Percentiles rank a stretch among this genome's conserved stretches.
Conservation (phyloP, 2,888 invertebrate species). For the Tachystola acroxantha region DNA sequence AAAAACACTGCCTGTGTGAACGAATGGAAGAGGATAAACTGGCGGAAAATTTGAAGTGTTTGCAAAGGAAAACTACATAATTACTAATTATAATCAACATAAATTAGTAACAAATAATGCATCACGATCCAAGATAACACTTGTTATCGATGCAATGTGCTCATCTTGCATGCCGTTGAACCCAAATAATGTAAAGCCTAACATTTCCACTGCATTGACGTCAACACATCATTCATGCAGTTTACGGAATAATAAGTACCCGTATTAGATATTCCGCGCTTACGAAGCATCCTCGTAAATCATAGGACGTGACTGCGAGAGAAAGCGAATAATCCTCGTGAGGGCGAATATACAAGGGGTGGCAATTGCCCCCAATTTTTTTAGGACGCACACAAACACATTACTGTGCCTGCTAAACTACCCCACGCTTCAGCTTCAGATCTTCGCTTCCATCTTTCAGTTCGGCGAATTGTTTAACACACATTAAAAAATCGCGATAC, state of each 20-base stretch:
- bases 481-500: too few relatives aligned
- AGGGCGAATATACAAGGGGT: too few relatives aligned
- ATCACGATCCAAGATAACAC: constrained; percentile 13
- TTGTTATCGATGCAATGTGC: constrained; percentile 17
- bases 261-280: constrained; percentile 15
- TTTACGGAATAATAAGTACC: constrained; percentile 42
- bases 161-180: constrained; percentile 31
- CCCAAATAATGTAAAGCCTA: constrained; percentile 26
- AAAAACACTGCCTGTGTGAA: too few relatives aligned
- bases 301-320: too few relatives aligned
- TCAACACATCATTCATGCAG: constrained; percentile 26
- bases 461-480: too few relatives aligned
- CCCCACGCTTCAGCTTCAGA: too few relatives aligned
- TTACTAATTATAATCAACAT: constrained; percentile 13
- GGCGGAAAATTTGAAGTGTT: constrained; percentile 6
- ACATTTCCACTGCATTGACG: constrained; percentile 40
- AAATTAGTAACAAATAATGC: constrained; percentile 16
- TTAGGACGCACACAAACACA: too few relatives aligned
- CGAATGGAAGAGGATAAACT: constrained; percentile 5
- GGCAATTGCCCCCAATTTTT: too few relatives aligned
- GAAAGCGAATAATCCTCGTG: too few relatives aligned
- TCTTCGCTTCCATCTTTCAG: too few relatives aligned
- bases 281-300: not conserved
- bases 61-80: constrained; percentile 9
- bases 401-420: too few relatives aligned